Evolutionary conservation across 2,888 invertebrate species (phyloP).

Genomic region (Nematopogon swammerdamellus): DNA sequence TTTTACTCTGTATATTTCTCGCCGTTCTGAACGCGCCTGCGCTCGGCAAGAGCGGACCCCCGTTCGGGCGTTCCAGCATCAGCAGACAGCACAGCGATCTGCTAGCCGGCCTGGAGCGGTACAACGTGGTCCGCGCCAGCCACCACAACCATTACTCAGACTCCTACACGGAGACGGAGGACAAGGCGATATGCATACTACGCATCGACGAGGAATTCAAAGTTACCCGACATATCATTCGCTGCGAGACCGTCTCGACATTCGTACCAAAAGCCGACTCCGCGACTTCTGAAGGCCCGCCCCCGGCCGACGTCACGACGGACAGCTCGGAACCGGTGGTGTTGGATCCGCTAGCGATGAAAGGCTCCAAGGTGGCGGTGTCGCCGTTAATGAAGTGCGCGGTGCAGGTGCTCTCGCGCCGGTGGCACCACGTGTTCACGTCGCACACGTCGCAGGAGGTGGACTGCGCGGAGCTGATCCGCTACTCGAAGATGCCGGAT

Average conservation of each 20-base stretch:
- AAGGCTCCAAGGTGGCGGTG: not conserved
- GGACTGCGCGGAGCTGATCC: not conserved
- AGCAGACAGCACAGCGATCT: not conserved
- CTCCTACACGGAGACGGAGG: not conserved
- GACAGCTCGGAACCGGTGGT: not conserved
- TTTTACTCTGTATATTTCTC: not conserved
- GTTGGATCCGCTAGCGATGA: not conserved
- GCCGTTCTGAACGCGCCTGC: not conserved
- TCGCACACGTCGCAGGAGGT: not conserved
- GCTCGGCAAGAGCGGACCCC: not conserved
- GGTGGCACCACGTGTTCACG: no score
- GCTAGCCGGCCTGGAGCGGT: not conserved
- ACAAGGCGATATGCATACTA: not conserved
- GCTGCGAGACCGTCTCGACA: not conserved
- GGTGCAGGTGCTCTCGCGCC: not conserved
- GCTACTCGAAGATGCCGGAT: not conserved
- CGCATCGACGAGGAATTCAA: not conserved
- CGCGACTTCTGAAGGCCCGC: no score
- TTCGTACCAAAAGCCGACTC: not conserved
- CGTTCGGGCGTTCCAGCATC: no score
- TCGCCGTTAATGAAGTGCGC: not conserved
- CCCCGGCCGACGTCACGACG: not conserved
- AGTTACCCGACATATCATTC: not conserved
- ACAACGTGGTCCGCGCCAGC: not conserved
- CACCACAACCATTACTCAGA: constrained; percentile 1